Evolutionary conservation across 2,888 invertebrate species (phyloP).

Genomic region (Lasioglossum vierecki): DNA sequence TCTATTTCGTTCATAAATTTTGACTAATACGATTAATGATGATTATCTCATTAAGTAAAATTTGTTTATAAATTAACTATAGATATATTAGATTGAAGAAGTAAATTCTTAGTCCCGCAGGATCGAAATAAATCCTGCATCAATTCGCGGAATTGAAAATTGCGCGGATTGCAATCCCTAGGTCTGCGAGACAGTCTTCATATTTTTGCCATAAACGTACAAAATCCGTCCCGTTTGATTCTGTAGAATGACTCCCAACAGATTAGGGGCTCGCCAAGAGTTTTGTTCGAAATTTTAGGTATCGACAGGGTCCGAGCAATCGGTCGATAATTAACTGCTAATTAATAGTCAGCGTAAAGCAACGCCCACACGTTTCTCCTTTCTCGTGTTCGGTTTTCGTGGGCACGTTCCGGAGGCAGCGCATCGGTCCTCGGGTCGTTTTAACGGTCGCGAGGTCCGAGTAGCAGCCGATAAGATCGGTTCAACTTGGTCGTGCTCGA

Average conservation of each 20-base stretch:
- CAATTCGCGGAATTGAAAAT: no score
- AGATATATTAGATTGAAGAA: no score
- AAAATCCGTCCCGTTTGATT: no score
- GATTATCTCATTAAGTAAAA: no score
- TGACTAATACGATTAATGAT: no score
- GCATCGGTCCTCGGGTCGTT: slow-evolving; percentile 36
- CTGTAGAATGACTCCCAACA: neutral
- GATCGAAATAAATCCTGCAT: no score
- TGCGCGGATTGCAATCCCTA: no score
- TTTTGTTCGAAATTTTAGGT: slow-evolving; percentile 6
- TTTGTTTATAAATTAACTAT: no score
- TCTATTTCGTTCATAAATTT: no score
- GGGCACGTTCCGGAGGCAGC: slow-evolving; percentile 5
- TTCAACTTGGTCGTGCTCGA: slow-evolving; percentile 49
- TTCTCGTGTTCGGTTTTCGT: slow-evolving; percentile 12
- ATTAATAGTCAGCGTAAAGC: slow-evolving; percentile 71
- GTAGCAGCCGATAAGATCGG: slow-evolving; percentile 61
- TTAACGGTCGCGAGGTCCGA: slow-evolving; percentile 39
- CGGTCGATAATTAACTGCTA: slow-evolving; percentile 72
- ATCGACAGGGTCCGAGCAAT: slow-evolving; percentile 66
- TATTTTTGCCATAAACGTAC: no score
- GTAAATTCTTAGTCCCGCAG: no score
- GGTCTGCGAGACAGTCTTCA: no score
- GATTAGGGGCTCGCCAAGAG: neutral
- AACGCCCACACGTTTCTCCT: slow-evolving; percentile 60